phyloP scores from a whole-genome alignment of 2,113 vertebrate genomes.

The Halcyon senegalensis region DNA sequence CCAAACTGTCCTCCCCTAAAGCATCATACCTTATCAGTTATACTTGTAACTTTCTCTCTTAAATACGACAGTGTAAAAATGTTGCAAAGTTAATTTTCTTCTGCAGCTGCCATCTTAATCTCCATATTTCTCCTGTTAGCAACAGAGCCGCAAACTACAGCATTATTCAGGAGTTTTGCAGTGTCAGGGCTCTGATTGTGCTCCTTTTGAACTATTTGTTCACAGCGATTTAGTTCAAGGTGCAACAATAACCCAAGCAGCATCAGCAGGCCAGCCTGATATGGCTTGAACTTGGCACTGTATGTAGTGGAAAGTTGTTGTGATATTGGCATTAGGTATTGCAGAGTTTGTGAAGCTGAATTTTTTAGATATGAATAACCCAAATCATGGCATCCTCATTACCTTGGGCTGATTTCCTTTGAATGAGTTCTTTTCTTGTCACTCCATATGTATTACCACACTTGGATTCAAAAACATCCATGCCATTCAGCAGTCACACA shows the following conservation, averaged over 20 bases:
- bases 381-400: background rate
- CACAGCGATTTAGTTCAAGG: background rate
- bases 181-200: background rate
- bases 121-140: background rate
- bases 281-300: background rate
- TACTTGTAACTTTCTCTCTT: background rate
- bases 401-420: background rate
- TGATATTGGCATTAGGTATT: background rate
- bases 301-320: background rate
- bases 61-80: background rate
- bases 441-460: background rate
- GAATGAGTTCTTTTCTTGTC: background rate
- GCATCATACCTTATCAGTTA: background rate
- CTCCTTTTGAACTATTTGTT: background rate
- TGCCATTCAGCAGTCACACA: background rate
- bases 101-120: background rate
- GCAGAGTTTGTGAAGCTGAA: background rate
- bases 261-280: background rate
- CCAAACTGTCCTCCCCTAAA: background rate
- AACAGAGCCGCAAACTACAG: background rate
- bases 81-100: constrained; percentile 8
- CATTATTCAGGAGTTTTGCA: background rate
- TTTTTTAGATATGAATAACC: background rate
- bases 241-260: background rate
- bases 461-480: background rate